Conservation (phyloP, 1,140 invertebrate species). For the Pseudomyrmex cubaensis region DNA sequence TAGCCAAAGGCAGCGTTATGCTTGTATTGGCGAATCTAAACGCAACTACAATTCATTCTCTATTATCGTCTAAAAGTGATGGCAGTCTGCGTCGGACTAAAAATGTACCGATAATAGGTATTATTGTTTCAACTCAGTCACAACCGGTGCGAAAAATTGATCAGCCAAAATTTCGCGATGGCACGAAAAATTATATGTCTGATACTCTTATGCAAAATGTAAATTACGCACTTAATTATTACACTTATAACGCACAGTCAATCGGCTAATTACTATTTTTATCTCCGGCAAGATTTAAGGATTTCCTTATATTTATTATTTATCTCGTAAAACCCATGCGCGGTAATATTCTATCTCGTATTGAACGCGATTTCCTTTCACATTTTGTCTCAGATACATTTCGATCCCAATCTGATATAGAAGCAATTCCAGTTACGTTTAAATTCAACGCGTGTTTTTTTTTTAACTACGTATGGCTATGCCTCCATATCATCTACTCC, state of each 20-base stretch:
- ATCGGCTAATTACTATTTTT: constrained; percentile 34
- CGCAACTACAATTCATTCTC: constrained; percentile 72
- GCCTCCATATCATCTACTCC: constrained; percentile 74
- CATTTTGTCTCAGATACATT: background rate
- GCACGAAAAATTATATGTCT: constrained; percentile 50
- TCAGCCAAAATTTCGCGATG: constrained; percentile 42
- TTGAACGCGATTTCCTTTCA: background rate
- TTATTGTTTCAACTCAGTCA: constrained; percentile 60
- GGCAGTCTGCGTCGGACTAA: constrained; percentile 55
- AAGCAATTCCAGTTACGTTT: constrained; percentile 71
- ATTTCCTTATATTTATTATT: constrained; percentile 34
- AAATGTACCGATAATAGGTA: constrained; percentile 20
- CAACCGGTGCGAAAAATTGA: constrained; percentile 51
- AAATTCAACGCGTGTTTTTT: constrained; percentile 67
- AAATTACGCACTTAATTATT: constrained; percentile 27
- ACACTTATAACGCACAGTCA: constrained; percentile 3
- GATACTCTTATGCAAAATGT: constrained; percentile 28
- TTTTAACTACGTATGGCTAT: constrained; percentile 68
- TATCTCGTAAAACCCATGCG: constrained; percentile 18
- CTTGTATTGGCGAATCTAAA: constrained; percentile 78
- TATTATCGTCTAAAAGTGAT: constrained; percentile 58
- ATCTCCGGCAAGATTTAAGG: constrained; percentile 26
- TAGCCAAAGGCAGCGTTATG: constrained; percentile 84
- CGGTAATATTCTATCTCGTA: background rate
- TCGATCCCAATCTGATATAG: constrained; percentile 29